Evolutionary conservation across 2,113 vertebrate species (phyloP), one percentile per base, ranked within the genome.

Genomic region (Ibidorhyncha struthersii): DNA sequence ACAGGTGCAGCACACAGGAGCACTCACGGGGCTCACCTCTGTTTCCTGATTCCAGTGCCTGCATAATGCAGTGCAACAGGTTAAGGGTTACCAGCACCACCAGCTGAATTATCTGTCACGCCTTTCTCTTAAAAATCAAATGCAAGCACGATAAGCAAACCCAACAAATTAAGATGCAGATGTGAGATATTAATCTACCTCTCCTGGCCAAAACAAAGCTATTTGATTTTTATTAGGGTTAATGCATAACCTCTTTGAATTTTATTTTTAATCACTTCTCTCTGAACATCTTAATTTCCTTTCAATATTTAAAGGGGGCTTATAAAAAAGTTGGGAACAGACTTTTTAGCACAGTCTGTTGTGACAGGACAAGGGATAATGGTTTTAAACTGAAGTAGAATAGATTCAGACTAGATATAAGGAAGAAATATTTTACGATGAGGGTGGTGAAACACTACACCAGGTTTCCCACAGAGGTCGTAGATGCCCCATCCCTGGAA

Each of bases 1-100:
- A 29, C 0, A 0, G 26, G 8, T 69, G 29, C 43, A 71, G 27
- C n/a, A 43, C 0, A 0, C 1, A 63, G 34, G n/a, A 83, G 38
- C 21, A 6, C n/a, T 26, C 53, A 8, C 6, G 40, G 34, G 30
- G 30, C 41, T n/a, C 14, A 40, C 50, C 32, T 52, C 65, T 19
- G 3, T 6, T 79, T 72, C 66, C 71, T 61, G 15, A 53, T 27
- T 23, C 34, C 43, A 18, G 13, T 34, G 21, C 43, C 77, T 50
- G 14, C 56, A 58, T 25, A 32, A 14, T 9, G 23, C 20, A 29
- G 10, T 12, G 30, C 40, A 41, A 69, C 26, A 59, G 25, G 34
- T 34, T 41, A 62, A 19, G n/a, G 8, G 12, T 47, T 65, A 77
- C 50, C 4, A 2, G 15, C 4, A 3, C 77, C 67, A 61, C 49